Conservation (phyloP, 1,140 invertebrate species). For the Calycopis cecrops region DNA sequence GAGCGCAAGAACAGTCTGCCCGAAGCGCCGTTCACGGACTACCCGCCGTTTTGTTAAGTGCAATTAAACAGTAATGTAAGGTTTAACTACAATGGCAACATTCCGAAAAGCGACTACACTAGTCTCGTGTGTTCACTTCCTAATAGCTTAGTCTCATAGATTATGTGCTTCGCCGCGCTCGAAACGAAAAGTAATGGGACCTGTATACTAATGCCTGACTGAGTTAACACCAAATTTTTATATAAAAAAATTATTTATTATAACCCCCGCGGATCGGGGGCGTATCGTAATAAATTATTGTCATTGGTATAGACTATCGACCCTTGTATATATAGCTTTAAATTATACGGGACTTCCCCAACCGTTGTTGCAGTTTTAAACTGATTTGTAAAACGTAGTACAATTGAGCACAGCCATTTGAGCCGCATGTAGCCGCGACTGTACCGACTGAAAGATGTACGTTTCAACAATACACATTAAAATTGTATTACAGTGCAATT, state of each 20-base stretch:
- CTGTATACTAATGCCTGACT: slow-evolving; percentile 60
- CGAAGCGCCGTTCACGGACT: not conserved
- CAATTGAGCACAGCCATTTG: slow-evolving; percentile 49
- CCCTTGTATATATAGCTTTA: slow-evolving; percentile 26
- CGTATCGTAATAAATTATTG: slow-evolving; percentile 9
- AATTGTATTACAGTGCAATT: no score
- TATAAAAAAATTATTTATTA: slow-evolving; percentile 47
- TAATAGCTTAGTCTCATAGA: slow-evolving; percentile 35
- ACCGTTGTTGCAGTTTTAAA: slow-evolving; percentile 18
- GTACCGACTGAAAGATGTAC: not conserved
- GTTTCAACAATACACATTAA: no score
- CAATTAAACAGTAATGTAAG: slow-evolving; percentile 5
- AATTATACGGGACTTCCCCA: slow-evolving; percentile 12
- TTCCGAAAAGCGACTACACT: slow-evolving; percentile 51
- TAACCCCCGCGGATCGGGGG: slow-evolving; percentile 26
- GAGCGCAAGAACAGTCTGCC: no score
- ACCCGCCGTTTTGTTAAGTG: slow-evolving; percentile 6
- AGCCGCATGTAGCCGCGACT: slow-evolving; percentile 17
- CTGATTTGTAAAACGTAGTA: slow-evolving; percentile 38
- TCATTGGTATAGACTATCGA: slow-evolving; percentile 20
- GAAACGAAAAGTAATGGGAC: slow-evolving; percentile 49
- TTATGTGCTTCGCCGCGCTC: slow-evolving; percentile 40
- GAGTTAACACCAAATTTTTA: slow-evolving; percentile 67
- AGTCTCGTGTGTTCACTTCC: slow-evolving; percentile 57
- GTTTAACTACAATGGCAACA: slow-evolving; percentile 26